phyloP scores from a whole-genome alignment of 2,113 vertebrate species.

The Aviceda subcristata region DNA sequence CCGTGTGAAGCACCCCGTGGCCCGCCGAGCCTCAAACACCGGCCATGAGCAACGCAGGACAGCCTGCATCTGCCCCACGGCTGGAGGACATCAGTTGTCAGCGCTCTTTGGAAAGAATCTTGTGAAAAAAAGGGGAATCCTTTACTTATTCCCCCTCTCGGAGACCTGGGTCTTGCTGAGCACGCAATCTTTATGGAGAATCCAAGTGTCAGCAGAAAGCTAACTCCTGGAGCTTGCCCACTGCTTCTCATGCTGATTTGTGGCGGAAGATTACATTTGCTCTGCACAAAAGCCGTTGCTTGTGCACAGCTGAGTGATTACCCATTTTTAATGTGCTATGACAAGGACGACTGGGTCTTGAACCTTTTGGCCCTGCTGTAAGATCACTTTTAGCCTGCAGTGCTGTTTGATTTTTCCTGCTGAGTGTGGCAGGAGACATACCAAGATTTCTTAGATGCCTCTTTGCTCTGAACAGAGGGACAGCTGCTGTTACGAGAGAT shows the following conservation, averaged over 20 bases:
- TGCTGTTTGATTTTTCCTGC: conserved; percentile 34
- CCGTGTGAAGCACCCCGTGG: not conserved
- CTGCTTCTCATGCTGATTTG: not conserved
- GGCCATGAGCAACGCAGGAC: accelerated
- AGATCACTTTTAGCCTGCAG: conserved; percentile 46
- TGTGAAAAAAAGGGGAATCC: not conserved
- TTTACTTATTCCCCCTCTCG: not conserved
- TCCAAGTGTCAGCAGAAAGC: not conserved
- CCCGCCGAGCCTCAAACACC: not conserved
- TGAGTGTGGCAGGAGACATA: conserved; percentile 39
- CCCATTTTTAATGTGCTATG: conserved; percentile 17
- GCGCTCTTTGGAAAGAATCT: not conserved
- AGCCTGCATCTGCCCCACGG: not conserved
- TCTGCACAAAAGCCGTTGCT: not conserved
- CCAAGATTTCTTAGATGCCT: conserved; percentile 52
- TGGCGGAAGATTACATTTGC: not conserved
- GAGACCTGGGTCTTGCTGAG: not conserved
- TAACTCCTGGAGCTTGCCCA: not conserved
- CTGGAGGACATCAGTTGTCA: not conserved
- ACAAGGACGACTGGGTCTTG: conserved; percentile 47
- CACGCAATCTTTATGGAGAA: not conserved
- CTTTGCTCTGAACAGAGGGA: not conserved
- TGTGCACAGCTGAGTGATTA: conserved; percentile 29
- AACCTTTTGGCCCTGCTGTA: conserved; percentile 20
- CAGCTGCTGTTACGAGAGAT: conserved; percentile 55